These are phyloP conservation scores for Callipepla squamata DNA, from an alignment of 2,113 vertebrate species.

Conservation along the genomic window DNA sequence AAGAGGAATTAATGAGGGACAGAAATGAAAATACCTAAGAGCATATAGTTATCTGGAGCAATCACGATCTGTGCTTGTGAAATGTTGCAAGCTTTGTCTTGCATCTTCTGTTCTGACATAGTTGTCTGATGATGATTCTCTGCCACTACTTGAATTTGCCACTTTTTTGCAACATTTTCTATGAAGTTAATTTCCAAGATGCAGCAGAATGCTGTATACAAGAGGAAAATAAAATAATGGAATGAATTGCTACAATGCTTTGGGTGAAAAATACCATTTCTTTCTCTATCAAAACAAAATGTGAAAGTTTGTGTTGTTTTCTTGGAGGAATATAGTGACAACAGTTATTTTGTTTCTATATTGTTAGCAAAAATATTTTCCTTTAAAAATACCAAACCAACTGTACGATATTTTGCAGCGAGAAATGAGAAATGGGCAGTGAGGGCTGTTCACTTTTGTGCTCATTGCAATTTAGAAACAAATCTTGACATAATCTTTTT, in stretches of 20 bases:
- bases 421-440: neutral
- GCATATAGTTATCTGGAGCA: neutral
- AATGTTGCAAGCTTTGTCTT: neutral
- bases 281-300: conserved; percentile 9
- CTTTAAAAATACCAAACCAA: conserved; percentile 14
- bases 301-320: conserved; percentile 10
- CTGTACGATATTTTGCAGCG: neutral
- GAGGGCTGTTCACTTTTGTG: neutral
- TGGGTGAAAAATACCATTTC: neutral
- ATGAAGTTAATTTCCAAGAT: neutral
- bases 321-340: neutral
- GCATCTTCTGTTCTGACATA: neutral
- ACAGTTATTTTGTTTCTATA: conserved; percentile 18
- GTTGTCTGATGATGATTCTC: neutral
- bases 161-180: neutral
- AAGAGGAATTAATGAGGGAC: neutral
- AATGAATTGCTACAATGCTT: neutral
- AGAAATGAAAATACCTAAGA: neutral
- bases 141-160: neutral
- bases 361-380: neutral
- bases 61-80: neutral
- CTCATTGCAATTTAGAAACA: conserved; percentile 15
- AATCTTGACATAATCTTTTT: neutral
- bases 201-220: neutral
- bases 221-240: neutral